Evolutionary conservation across 2,113 vertebrate species (phyloP).

Genomic region (Mohoua ochrocephala): DNA sequence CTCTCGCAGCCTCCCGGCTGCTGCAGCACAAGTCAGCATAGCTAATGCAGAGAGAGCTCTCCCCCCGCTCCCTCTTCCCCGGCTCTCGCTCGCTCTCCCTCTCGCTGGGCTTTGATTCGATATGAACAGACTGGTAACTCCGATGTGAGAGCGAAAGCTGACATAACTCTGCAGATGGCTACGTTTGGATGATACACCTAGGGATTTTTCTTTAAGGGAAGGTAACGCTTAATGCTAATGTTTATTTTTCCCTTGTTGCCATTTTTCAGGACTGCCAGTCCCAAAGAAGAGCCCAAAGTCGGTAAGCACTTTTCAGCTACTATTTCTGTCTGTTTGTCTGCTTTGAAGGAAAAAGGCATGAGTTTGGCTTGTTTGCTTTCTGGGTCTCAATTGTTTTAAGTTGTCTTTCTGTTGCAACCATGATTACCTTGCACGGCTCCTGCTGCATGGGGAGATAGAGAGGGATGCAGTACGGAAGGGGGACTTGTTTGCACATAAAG

Average conservation of each 20-base stretch:
- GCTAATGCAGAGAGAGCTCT: constrained; percentile 78
- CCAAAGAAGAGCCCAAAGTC: constrained; percentile 99
- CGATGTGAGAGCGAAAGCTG: constrained; percentile 71
- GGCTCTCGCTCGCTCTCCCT: constrained; percentile 20
- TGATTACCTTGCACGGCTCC: constrained; percentile 59
- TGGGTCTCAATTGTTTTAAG: constrained; percentile 46
- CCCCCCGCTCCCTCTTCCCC: not conserved
- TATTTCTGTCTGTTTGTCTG: constrained; percentile 54
- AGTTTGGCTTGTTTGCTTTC: constrained; percentile 11
- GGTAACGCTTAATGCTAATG: constrained; percentile 75
- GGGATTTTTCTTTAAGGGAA: constrained; percentile 68
- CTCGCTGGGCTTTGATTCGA: constrained; percentile 70
- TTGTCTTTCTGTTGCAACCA: constrained; percentile 41
- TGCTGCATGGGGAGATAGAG: constrained; percentile 46
- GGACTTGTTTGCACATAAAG: constrained; percentile 18
- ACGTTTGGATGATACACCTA: constrained; percentile 74
- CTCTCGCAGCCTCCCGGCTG: constrained; percentile 78
- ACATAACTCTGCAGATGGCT: constrained; percentile 80
- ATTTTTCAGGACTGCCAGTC: constrained; percentile 90
- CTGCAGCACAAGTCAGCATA: constrained; percentile 83
- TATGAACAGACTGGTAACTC: constrained; percentile 79
- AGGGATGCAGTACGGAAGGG: not conserved
- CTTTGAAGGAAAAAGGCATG: not conserved
- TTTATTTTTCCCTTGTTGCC: constrained; percentile 80
- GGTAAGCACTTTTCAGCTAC: constrained; percentile 83